Evolutionary conservation across 2,797 vertebrate species (phyloP), one percentile per base, ranked within the genome.

Genomic region (Acomys russatus): DNA sequence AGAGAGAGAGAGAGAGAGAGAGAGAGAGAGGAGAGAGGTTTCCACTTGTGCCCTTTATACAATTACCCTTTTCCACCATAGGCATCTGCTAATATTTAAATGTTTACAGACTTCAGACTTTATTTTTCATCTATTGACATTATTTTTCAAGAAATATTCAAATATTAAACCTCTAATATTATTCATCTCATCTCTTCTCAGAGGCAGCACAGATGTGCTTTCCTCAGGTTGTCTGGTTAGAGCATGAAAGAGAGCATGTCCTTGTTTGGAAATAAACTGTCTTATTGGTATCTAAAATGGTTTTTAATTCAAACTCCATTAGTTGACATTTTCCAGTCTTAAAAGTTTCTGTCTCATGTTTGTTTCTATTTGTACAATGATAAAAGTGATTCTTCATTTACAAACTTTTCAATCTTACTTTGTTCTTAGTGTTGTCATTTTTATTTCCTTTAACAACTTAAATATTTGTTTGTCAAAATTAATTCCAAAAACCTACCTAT

Each of bases 361-460:
- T 30, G 9, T n/a, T 30, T 68, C 44, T 68, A 30, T 84, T n/a
- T 66, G 12, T 33, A 66, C 76, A 5, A 82, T 11, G 33, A 71
- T 73, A 83, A 33, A 22, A 30, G 56, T 17, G 23, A 25, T 61
- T 68, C 28, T 35, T 56, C 23, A 30, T 74, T 61, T n/a, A 8
- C 12, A 22, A 59, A 85, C 9, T 28, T 22, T 0, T 14, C 0
- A 12, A 56, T 64, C 18, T 96, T 73, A 25, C 6, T 71, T 3
- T 4, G 11, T 1, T 44, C 17, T 73, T 1, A 20, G n/a, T 61
- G 3, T 4, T 61, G 18, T 54, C 25, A n/a, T 15, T 0, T 94
- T 11, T 89, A 83, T 28, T 66, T 91, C 64, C 33, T 68, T 94
- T 83, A 83, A 92, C 73, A n/a, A 92, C 4, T 63, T 30, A 88